phyloP scores from a whole-genome alignment of 2,888 invertebrate species.

The Heterodera filipjevi region DNA sequence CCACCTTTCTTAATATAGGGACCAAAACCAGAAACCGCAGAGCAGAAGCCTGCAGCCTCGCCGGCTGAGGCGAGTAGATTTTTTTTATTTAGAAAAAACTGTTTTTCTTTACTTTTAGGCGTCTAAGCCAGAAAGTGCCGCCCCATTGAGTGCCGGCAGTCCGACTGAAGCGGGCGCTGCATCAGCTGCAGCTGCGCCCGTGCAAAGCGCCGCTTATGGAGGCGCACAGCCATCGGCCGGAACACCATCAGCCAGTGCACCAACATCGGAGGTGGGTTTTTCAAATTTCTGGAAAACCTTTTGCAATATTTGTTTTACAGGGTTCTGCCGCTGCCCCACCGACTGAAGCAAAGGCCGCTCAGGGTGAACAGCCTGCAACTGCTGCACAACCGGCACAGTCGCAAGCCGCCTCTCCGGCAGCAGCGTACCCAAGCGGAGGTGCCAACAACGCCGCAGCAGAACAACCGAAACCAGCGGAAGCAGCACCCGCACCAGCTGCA shows the following conservation, averaged over 20 bases:
- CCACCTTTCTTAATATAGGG: background rate
- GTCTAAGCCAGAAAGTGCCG: background rate
- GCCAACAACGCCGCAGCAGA: too few relatives aligned
- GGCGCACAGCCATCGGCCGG: background rate
- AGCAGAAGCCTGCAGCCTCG: background rate
- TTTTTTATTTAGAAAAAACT: background rate
- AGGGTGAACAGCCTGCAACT: background rate
- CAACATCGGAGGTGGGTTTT: background rate
- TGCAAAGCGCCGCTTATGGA: background rate
- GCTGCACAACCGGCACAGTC: slow-evolving; percentile 13
- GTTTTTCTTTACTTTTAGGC: background rate
- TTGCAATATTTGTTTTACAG: background rate
- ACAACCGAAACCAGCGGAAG: background rate
- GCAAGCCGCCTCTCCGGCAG: too few relatives aligned
- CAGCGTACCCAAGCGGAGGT: too few relatives aligned
- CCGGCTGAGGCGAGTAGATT: background rate
- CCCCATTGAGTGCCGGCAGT: background rate
- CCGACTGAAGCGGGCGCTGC: slow-evolving; percentile 19
- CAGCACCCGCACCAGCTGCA: slow-evolving; percentile 11
- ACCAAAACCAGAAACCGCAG: background rate
- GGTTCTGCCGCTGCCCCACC: background rate
- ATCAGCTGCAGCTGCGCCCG: slow-evolving; percentile 28
- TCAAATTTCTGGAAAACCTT: background rate
- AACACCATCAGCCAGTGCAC: background rate
- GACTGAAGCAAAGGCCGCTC: background rate